Percentiles rank a stretch among this genome's conserved stretches.
Evolutionary conservation across 1,140 invertebrate species (phyloP).

Genomic region (Brachionus manjavacas): DNA sequence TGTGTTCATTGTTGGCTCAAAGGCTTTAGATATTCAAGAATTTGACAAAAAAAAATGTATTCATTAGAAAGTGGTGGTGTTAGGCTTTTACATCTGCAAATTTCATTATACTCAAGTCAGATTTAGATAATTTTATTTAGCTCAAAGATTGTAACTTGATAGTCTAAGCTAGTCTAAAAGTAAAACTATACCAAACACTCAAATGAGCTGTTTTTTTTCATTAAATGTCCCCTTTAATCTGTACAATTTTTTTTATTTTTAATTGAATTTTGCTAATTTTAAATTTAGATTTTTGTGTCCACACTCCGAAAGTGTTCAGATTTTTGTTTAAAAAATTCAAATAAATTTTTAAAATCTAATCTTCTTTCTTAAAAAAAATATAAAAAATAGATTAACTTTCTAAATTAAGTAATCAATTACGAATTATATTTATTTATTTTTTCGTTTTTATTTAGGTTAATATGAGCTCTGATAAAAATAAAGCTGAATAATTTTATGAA

Average conservation of each 20-base stretch:
- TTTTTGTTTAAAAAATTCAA: not conserved
- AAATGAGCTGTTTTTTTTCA: not conserved
- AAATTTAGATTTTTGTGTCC: not conserved
- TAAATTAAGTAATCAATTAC: not conserved
- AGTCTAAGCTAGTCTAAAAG: not conserved
- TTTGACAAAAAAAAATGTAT: not conserved
- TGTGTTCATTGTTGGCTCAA: not conserved
- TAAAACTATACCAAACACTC: not conserved
- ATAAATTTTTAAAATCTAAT: not conserved
- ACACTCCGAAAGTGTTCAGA: not conserved
- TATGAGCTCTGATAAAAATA: not conserved
- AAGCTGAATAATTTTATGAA: not conserved
- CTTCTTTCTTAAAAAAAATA: not conserved
- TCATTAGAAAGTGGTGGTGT: not conserved
- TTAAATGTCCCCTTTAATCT: not conserved
- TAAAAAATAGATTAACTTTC: not conserved
- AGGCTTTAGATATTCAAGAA: not conserved
- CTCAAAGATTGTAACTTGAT: not conserved
- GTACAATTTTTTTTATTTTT: not conserved
- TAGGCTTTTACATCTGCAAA: not conserved
- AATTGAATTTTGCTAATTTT: too few relatives aligned
- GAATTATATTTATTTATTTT: not conserved
- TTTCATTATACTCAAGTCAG: not conserved
- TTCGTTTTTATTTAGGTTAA: not conserved
- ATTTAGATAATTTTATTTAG: conserved; percentile 15